Evolutionary conservation across 2,797 vertebrate species (phyloP), one percentile per base, ranked within the genome.

Genomic region (Lateolabrax maculatus): DNA sequence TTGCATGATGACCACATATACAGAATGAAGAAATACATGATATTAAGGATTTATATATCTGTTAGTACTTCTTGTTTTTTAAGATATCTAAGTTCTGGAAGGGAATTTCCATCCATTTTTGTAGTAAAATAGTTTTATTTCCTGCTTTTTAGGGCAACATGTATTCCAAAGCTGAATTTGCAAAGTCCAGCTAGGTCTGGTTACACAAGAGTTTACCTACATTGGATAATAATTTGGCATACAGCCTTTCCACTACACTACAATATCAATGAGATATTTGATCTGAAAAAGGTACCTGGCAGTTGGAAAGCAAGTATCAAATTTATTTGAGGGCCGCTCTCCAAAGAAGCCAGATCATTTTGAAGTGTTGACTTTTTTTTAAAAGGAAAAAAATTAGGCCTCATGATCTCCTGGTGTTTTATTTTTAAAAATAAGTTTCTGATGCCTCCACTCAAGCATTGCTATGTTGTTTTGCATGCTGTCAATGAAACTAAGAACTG

Each of bases 391-490:
- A 10, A 49, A 75, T 65, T 34, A 76, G 55, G 36, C 55, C 48
- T 70, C 65, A 78, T 78, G 51, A 77, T 74, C 34, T 43, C 23
- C 27, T 66, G 70, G 53, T 78, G 68, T 52, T 39, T 70, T 10
- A 58, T 77, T 77, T 87, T 69, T 41, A n/a, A 71, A 70, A 70
- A 51, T 19, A 77, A 62, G 29, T 11, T 41, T 71, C 44, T 71
- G 46, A 72, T 43, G 19, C 43, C n/a, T 63, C 43, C 10, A 27
- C 60, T 19, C 34, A 16, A 62, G 56, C 65, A 19, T 23, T 31
- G 36, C 21, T 4, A 4, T 60, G 75, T 52, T 77, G 48, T 67
- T 67, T 43, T 66, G 41, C 51, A 34, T 16, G 55, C 67, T 55
- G 70, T 66, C 80, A 78, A 21, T 27, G 43, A 84, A 70, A 71